Evolutionary conservation across 1,140 invertebrate genomes (phyloP), one percentile per base, ranked within the genome.

Genomic region (Ptiloglossa arizonensis): DNA sequence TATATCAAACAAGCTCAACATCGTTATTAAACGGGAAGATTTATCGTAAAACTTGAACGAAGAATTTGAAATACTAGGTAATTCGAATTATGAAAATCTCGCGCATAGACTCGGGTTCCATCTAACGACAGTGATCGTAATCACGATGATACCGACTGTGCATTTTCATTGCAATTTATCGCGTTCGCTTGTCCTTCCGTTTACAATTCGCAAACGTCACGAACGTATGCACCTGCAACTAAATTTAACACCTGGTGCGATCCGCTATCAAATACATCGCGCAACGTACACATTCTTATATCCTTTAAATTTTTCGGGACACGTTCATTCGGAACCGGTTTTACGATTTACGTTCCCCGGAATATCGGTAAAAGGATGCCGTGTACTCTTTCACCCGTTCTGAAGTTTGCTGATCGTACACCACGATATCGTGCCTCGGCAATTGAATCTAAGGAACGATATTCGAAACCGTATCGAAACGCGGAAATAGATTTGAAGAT

Each of bases 351-450:
- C 50, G 24, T 44, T 48, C n/a, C 56, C 19, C 38, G 66, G 38
- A 62, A 67, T 82, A 82, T 29, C 41, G 73, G 48, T 71, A 72
- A 83, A 83, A 62, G 41, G 35, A 41, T 70, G 50, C 46, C 22
- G 35, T 27, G 15, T n/a, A n/a, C 50, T 38, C 50, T 29, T 48
- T 19, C 35, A 38, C 48, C n/a, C 22, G 27, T 70, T 27, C 19
- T n/a, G 4, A 8, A 8, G 50, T 56, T 77, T 44, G 44, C 15
- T 60, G 41, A 62, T 68, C 27, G 24, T 52, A 15, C 19, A 50
- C 13, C 35, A 5, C 35, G 22, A 22, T 4, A n/a, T 13, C 22
- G 24, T 17, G 24, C 13, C 15, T 13, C n/a, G 1, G 19, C 1
- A 6, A 41, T 17, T 1, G 5, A 24, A 38, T 4, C 13, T 11